A percentile compares a stretch with the other conserved stretches of the same genome.
These are phyloP conservation scores for Salvelinus namaycush DNA, from an alignment of 2,113 vertebrate genomes.

Conservation along the genomic window DNA sequence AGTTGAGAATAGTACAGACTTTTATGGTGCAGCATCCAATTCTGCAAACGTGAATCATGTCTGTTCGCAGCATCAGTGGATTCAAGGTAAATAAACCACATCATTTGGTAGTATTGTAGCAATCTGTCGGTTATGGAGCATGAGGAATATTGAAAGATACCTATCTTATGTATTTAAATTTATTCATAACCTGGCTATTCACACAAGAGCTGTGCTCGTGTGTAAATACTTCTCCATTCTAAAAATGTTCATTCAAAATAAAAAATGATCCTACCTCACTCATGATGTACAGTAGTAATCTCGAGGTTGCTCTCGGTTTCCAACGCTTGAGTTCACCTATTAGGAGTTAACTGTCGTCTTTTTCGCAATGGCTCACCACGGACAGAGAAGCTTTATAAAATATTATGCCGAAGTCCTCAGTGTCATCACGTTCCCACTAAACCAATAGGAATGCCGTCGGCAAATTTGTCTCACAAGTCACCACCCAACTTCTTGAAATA, in stretches of 20 bases:
- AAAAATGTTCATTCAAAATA: conserved; percentile 10
- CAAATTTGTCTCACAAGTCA: conserved; percentile 65
- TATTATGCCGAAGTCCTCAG: conserved; percentile 67
- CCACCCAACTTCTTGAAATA: conserved; percentile 66
- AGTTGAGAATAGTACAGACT: conserved; percentile 2
- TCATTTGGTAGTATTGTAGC: background rate
- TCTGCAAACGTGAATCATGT: conserved; percentile 9
- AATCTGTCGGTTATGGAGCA: background rate
- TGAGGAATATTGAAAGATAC: background rate
- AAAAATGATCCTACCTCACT: conserved; percentile 73
- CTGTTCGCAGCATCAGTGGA: background rate
- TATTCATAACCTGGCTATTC: background rate
- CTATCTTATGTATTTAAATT: background rate
- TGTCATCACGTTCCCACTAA: conserved; percentile 69
- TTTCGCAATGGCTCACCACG: conserved; percentile 57
- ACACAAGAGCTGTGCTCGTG: conserved; percentile 8
- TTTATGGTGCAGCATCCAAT: conserved; percentile 30
- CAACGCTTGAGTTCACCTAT: conserved; percentile 36
- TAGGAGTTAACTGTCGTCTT: conserved; percentile 59
- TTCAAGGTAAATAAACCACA: too few species aligned
- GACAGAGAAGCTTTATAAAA: conserved; percentile 74
- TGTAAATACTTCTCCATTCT: conserved; percentile 32
- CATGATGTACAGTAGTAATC: conserved; percentile 63
- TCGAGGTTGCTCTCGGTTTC: conserved; percentile 47
- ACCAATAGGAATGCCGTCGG: conserved; percentile 75